These are phyloP conservation scores for Scatophagus argus DNA, from an alignment of 2,113 vertebrate species.

Conservation along the genomic window DNA sequence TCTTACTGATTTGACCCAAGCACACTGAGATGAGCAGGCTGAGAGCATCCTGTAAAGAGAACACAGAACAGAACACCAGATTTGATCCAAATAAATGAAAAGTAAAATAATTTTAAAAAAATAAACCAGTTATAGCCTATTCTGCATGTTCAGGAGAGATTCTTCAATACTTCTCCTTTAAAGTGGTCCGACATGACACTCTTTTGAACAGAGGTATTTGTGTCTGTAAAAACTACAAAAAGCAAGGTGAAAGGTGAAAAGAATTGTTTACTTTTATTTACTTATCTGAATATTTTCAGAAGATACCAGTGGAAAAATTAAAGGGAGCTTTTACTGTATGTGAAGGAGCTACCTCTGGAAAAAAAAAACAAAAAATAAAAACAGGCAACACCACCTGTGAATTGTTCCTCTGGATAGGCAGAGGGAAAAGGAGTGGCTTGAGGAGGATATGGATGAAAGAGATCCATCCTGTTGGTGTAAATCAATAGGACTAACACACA, in stretches of 20 bases:
- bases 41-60: not conserved
- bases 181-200: not conserved
- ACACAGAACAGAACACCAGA: no score
- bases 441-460: slow-evolving; percentile 5
- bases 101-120: no score
- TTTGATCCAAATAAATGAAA: no score
- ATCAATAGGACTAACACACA: not conserved
- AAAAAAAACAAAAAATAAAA: no score
- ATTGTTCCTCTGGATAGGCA: not conserved
- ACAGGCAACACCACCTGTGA: not conserved
- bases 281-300: not conserved
- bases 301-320: not conserved
- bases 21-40: not conserved
- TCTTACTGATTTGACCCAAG: not conserved
- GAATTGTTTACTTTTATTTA: not conserved
- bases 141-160: not conserved
- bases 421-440: not conserved
- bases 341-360: not conserved
- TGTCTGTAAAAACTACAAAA: not conserved
- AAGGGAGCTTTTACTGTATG: not conserved
- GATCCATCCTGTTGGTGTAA: slow-evolving; percentile 11
- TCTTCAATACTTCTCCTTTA: no score
- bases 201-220: not conserved
- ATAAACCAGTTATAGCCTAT: no score
- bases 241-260: no score